Evolutionary conservation across 2,888 invertebrate genomes (phyloP).

Genomic region (Macaria notata): DNA sequence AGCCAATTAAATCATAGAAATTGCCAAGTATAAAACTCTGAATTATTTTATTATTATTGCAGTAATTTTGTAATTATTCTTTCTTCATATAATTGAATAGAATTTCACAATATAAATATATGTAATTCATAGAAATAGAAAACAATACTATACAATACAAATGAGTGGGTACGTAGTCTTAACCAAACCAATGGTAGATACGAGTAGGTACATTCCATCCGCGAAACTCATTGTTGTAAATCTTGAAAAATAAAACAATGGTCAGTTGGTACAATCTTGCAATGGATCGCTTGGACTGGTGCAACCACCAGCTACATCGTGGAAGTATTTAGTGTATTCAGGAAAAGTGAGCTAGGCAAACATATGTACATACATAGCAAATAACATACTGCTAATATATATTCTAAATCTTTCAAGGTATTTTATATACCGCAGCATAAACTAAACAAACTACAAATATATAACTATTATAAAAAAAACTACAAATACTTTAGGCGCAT

Average conservation of each 20-base stretch:
- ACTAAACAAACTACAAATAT: no score
- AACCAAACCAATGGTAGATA: no score
- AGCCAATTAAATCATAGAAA: constrained; percentile 16
- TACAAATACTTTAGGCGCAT: no score
- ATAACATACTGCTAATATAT: no score
- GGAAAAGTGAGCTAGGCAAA: no score
- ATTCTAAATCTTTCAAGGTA: no score
- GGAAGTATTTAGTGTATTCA: constrained; percentile 8
- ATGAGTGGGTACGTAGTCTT: no score
- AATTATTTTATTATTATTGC: constrained; percentile 1
- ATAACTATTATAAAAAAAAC: no score
- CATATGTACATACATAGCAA: no score
- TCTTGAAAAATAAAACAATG: constrained; percentile 53
- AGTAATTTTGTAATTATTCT: constrained; percentile 12
- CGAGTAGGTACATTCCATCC: constrained; percentile 40
- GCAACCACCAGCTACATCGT: constrained; percentile 33
- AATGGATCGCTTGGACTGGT: constrained; percentile 38
- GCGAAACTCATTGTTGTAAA: constrained; percentile 51
- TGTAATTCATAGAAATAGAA: no score
- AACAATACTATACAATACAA: no score
- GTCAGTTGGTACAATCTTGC: constrained; percentile 41
- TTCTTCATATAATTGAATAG: background rate
- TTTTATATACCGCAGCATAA: no score
- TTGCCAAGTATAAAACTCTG: constrained; percentile 15
- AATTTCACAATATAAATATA: background rate